Base-by-base conservation (phyloP, 1,140 invertebrate species). In the Cydia splendana region DNA sequence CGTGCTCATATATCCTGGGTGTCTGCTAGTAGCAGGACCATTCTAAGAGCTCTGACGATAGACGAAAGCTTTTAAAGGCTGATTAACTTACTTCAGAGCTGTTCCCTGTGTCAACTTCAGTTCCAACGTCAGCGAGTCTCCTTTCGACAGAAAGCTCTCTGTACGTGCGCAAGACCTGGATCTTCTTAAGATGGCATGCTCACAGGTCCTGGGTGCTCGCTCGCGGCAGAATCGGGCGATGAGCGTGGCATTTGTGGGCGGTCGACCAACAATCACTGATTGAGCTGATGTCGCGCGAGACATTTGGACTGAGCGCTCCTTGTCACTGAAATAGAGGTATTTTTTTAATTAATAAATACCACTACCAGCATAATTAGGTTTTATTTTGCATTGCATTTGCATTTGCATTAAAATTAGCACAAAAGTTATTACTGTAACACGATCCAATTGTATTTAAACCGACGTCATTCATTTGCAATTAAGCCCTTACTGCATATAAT, bases 91-190 rank as follows among this genome's bases (percentile, higher is more conserved):
- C 96, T 95, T 96, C 18, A 98, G 94, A 30, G 96, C 96, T 0
- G 97, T 98, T n/a, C 97, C 96, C 86, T 97, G 96, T 20, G 96
- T 95, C 84, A 97, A 94, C 81, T 95, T 95, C 77, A 98, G 93
- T 90, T 97, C 96, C 67, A 98, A 93, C 1, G 97, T 98, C 76
- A 98, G 94, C 62, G 96, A 96, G 85, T 96, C 96, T 53, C 96
- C 96, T 71, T 95, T 95, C 0, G 97, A 97, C 2, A 98, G 94
- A 86, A 97, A 98, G 87, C 97, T 97, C 85, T 98, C 97, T 0
- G 96, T 95, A 1, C 97, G 93, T 2, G 95, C 95, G 83, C 97
- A 98, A 0, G 96, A 96, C 76, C 97, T 93, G 62, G 93, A 93
- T 78, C 92, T 91, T 65, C 88, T 86, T 42, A 96, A 86, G 57